Percentiles rank a stretch among this genome's conserved stretches.
Evolutionary conservation across 2,113 vertebrate genomes (phyloP).

Genomic region (Neodon shergylaensis): DNA sequence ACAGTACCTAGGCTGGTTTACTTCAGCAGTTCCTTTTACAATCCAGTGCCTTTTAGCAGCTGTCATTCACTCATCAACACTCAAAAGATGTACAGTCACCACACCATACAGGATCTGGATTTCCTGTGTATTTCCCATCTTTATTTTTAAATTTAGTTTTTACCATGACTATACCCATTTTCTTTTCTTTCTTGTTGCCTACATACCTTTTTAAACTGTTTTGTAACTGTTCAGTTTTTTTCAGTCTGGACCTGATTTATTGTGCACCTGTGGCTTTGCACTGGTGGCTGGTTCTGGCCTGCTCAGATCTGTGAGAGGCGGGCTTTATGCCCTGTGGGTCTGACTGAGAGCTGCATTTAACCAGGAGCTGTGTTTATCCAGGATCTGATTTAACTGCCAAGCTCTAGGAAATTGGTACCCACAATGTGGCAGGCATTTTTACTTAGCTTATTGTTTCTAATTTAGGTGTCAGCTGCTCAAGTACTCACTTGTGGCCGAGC

Average conservation of each 20-base stretch:
- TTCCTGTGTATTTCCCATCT: too few relatives aligned
- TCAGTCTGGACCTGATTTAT: neutral
- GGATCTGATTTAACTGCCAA: neutral
- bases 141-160: too few relatives aligned
- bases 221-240: neutral
- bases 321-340: neutral
- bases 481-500: too few relatives aligned
- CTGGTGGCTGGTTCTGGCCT: neutral
- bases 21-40: too few relatives aligned
- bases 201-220: neutral
- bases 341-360: neutral
- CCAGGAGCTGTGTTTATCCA: neutral
- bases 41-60: too few relatives aligned
- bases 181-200: neutral
- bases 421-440: neutral
- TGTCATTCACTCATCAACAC: too few relatives aligned
- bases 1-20: too few relatives aligned
- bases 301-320: neutral
- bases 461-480: neutral
- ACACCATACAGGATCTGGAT: too few relatives aligned
- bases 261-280: neutral
- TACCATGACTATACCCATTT: neutral
- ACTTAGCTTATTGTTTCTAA: neutral
- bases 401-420: neutral
- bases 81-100: too few relatives aligned